Evolutionary conservation across 2,888 invertebrate species (phyloP), one percentile per base, ranked within the genome.

Genomic region (Cylloceria caligata): DNA sequence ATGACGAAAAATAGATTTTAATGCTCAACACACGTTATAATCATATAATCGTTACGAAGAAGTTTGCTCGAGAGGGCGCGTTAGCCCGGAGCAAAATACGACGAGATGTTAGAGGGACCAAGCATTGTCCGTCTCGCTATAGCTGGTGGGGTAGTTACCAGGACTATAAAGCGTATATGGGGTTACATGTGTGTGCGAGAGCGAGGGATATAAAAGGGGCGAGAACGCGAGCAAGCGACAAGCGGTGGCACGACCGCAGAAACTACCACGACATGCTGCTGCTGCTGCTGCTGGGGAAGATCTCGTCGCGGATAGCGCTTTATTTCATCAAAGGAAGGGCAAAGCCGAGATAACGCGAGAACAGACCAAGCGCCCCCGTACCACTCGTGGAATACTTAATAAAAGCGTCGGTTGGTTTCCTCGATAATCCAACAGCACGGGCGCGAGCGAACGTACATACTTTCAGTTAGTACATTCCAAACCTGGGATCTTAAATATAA

Each of bases 301-400:
- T 92, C 88, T 84, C 77, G 81, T 69, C 84, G 85, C 86, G 79
- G 92, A 91, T 92, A 92, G 86, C 88, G 89, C 89, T 91, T 91
- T 91, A 91, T 91, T 91, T 90, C 90, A 89, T 92, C 90, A 91
- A 89, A 90, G 89, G 89, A 89, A 88, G 89, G 86, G 89, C 87
- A 83, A 88, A 88, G 89, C 90, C 90, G 88, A 91, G 92, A 92
- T 92, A 92, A 90, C 89, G 87, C 88, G 83, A 79, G 75, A 19
- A 79, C 80, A 49, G 77, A 74, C 69, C 19, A 36, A 62, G 42
- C 57, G 16, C 81, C 21, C 24, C 30, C n/a, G 55, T 47, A 60
- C 34, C 47, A 62, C 64, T 73, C 68, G 24, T 60, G 42, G 55
- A 57, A 47, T 68, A 69, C 71, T 45, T 60, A 80, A 34, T 74